A percentile compares a stretch with the other conserved stretches of the same genome.
These are phyloP conservation scores for Troides oblongomaculatus DNA, from an alignment of 2,888 invertebrate genomes.

Conservation along the genomic window DNA sequence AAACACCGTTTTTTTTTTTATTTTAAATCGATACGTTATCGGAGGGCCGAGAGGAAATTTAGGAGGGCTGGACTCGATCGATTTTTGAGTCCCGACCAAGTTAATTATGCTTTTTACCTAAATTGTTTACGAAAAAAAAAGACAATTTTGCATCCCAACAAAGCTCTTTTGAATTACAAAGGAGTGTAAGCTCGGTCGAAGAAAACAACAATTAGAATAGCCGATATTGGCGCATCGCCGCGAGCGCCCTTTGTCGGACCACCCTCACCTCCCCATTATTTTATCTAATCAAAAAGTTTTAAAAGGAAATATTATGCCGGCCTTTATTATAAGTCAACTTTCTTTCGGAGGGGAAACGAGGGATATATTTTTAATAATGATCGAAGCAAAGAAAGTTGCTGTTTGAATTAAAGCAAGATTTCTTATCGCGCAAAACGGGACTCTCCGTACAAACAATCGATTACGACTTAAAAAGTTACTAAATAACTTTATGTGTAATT, in stretches of 20 bases:
- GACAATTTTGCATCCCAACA: conserved; percentile 28
- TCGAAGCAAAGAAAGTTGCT: conserved; percentile 64
- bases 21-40: conserved; percentile 61
- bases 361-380: conserved; percentile 79
- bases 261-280: conserved; percentile 76
- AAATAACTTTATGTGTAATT: conserved; percentile 32
- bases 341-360: conserved; percentile 70
- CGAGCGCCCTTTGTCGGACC: conserved; percentile 54
- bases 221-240: conserved; percentile 73
- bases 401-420: conserved; percentile 49
- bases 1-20: conserved; percentile 62
- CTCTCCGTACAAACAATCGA: conserved; percentile 29
- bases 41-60: conserved; percentile 42
- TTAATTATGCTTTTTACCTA: conserved; percentile 40
- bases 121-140: conserved; percentile 22
- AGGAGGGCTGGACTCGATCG: conserved; percentile 41
- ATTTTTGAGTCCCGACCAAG: conserved; percentile 56
- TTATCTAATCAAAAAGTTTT: conserved; percentile 82
- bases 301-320: conserved; percentile 81
- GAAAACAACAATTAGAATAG: conserved; percentile 78
- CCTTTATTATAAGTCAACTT: conserved; percentile 80
- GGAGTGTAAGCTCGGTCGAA: conserved; percentile 66
- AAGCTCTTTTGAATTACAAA: conserved; percentile 54
- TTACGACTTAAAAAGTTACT: conserved; percentile 53
- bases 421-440: conserved; percentile 34